Evolutionary conservation across 2,888 invertebrate genomes (phyloP).

Genomic region (Agelastica alni): DNA sequence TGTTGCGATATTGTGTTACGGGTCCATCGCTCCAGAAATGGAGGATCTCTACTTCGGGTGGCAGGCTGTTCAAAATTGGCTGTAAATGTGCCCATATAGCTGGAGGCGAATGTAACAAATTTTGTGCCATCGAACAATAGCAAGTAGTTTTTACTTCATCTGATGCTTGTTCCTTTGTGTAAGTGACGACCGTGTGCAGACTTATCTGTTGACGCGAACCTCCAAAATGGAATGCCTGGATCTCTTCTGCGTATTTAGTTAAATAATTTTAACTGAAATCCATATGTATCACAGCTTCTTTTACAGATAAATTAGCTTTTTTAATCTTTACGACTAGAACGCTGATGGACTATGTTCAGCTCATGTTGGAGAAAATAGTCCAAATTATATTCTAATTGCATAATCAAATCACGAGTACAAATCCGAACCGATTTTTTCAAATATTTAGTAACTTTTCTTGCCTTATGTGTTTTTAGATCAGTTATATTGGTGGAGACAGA

Average conservation of each 20-base stretch:
- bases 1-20: conserved; percentile 9
- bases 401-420: conserved; percentile 7
- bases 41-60: conserved; percentile 7
- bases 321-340: too few species aligned
- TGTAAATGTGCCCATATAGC: conserved; percentile 19
- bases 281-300: conserved; percentile 31
- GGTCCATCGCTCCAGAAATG: conserved; percentile 24
- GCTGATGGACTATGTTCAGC: neutral
- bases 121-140: conserved; percentile 1
- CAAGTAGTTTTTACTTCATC: conserved; percentile 5
- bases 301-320: conserved; percentile 21
- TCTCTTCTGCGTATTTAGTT: conserved; percentile 32
- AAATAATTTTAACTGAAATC: conserved; percentile 34
- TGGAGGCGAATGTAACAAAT: conserved; percentile 14
- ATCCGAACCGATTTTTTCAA: neutral
- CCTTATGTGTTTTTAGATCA: conserved; percentile 4
- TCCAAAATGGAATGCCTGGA: conserved; percentile 35
- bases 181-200: conserved; percentile 17
- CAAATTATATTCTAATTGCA: conserved; percentile 6
- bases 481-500: conserved; percentile 1
- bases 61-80: conserved; percentile 11
- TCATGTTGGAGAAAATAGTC: conserved; percentile 7
- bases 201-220: conserved; percentile 33
- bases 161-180: conserved; percentile 1
- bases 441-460: conserved; percentile 9